These are phyloP conservation scores for Cyclophora albipunctata DNA, from an alignment of 2,888 invertebrate genomes.

Conservation along the genomic window DNA sequence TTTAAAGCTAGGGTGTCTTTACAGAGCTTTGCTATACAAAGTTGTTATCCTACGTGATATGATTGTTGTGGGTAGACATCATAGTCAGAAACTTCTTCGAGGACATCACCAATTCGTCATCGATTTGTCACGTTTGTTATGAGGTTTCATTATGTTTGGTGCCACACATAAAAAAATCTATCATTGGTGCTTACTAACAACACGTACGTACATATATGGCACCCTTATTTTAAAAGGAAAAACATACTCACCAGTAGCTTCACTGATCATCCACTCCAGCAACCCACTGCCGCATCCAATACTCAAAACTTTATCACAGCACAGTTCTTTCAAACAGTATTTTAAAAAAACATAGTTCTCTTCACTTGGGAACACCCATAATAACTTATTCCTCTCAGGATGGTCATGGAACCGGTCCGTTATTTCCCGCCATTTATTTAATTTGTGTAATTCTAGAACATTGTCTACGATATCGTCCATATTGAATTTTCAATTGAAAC, in stretches of 20 bases:
- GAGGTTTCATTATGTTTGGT: too few relatives aligned
- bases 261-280: slow-evolving; percentile 85
- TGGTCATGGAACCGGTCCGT: slow-evolving; percentile 61
- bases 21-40: too few relatives aligned
- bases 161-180: too few relatives aligned
- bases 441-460: slow-evolving; percentile 52
- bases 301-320: slow-evolving; percentile 75
- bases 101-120: too few relatives aligned
- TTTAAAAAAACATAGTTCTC: slow-evolving; percentile 77
- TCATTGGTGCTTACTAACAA: too few relatives aligned
- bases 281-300: slow-evolving; percentile 88
- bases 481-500: not conserved
- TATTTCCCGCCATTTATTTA: slow-evolving; percentile 67
- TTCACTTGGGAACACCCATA: slow-evolving; percentile 85
- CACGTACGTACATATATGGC: too few relatives aligned
- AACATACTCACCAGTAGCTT: slow-evolving; percentile 75
- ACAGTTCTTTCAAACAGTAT: slow-evolving; percentile 48
- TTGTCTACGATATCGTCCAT: slow-evolving; percentile 55
- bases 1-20: too few relatives aligned
- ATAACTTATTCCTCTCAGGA: slow-evolving; percentile 69
- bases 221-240: too few relatives aligned
- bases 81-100: too few relatives aligned
- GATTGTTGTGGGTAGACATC: too few relatives aligned
- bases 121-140: too few relatives aligned
- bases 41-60: too few relatives aligned